Percentiles rank a stretch among this genome's conserved stretches.
Evolutionary conservation across 2,888 invertebrate species (phyloP).

Genomic region (Ormyrus nitidulus): DNA sequence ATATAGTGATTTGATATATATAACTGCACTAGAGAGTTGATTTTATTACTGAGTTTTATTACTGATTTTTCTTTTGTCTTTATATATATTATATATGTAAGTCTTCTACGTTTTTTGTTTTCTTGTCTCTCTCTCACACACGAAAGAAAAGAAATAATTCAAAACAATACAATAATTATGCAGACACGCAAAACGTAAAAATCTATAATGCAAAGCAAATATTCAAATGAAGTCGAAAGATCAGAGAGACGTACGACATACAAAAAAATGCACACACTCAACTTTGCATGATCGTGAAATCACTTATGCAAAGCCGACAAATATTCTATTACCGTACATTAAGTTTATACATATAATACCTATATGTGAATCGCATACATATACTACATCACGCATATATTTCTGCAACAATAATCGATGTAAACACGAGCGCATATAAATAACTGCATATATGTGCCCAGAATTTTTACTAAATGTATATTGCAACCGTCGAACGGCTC

Average conservation of each 20-base stretch:
- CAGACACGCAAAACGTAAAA: conserved; percentile 11
- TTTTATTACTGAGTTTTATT: conserved; percentile 56
- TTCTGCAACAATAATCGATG: conserved; percentile 43
- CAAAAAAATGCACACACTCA: conserved; percentile 7
- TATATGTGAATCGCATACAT: conserved; percentile 46
- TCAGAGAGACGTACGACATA: not conserved
- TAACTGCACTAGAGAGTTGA: conserved; percentile 57
- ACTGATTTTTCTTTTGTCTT: conserved; percentile 46
- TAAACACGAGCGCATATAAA: conserved; percentile 38
- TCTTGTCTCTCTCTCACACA: conserved; percentile 54
- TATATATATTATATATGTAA: conserved; percentile 40
- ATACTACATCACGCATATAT: conserved; percentile 38
- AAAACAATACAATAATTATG: conserved; percentile 32
- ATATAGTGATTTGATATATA: conserved; percentile 57
- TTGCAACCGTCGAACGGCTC: conserved; percentile 13
- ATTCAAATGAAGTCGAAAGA: not conserved
- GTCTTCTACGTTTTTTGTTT: conserved; percentile 46
- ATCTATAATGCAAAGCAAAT: not conserved
- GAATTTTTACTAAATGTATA: not conserved
- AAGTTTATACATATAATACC: conserved; percentile 34
- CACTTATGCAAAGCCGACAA: not conserved
- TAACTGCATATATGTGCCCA: conserved; percentile 8
- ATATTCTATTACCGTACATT: conserved; percentile 8
- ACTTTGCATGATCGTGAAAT: not conserved
- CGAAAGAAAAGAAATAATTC: not conserved